Evolutionary conservation across 2,888 invertebrate species (phyloP).

Genomic region (Cephus sareptanus): DNA sequence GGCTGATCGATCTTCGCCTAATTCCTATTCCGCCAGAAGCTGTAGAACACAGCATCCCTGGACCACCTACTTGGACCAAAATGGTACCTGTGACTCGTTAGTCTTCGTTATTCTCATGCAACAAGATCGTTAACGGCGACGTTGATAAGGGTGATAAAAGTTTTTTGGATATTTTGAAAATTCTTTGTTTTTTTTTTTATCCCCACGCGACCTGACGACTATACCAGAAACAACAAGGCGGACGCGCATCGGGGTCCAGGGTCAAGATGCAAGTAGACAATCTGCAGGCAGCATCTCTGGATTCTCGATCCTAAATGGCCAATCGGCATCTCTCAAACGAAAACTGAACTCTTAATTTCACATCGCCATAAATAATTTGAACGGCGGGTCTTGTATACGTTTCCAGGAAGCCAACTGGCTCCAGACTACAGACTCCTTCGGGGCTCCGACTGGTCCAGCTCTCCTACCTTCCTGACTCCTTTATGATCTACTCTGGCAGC

Average conservation of each 20-base stretch:
- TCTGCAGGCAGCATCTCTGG: background rate
- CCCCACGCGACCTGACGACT: background rate
- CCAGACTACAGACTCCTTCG: constrained; percentile 7
- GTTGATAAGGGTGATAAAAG: background rate
- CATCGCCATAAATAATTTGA: constrained; percentile 65
- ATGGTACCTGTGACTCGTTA: background rate
- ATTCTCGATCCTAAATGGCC: background rate
- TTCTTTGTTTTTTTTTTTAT: background rate
- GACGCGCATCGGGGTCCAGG: background rate
- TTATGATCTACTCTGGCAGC: constrained; percentile 13
- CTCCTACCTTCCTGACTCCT: constrained; percentile 10
- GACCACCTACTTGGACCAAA: background rate
- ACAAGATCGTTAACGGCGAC: background rate
- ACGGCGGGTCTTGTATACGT: constrained; percentile 53
- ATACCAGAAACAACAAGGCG: background rate
- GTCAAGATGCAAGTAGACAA: background rate
- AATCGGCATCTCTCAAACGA: constrained; percentile 52
- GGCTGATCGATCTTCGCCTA: background rate
- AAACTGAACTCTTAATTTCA: constrained; percentile 64
- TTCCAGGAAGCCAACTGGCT: constrained; percentile 52
- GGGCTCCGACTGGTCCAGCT: constrained; percentile 12
- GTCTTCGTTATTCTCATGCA: background rate
- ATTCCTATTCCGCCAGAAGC: background rate
- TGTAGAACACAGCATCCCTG: background rate
- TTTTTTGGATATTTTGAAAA: background rate